phyloP scores from a whole-genome alignment of 2,888 invertebrate species.

The Saturnia pavonia region DNA sequence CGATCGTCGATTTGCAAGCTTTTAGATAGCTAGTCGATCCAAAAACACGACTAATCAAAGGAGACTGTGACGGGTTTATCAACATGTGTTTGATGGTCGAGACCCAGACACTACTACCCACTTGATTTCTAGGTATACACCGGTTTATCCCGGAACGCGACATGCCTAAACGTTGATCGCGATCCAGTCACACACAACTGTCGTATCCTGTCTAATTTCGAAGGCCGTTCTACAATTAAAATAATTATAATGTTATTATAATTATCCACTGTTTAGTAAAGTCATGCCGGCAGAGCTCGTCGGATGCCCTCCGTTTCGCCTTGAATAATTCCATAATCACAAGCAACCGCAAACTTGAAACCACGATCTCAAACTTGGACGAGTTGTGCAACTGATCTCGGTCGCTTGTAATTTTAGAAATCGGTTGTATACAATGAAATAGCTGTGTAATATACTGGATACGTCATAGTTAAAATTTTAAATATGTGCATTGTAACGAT shows the following conservation, averaged over 20 bases:
- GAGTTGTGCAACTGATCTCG: slow-evolving; percentile 30
- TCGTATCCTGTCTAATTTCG: background rate
- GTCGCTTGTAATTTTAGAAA: slow-evolving; percentile 21
- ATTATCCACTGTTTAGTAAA: background rate
- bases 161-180: no score
- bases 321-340: slow-evolving; percentile 29
- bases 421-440: slow-evolving; percentile 21
- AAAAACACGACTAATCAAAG: no score
- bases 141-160: no score
- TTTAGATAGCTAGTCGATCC: no score
- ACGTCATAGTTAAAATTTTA: slow-evolving; percentile 6
- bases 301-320: slow-evolving; percentile 25
- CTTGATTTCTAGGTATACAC: no score
- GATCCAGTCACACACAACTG: no score
- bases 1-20: no score
- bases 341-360: slow-evolving; percentile 25
- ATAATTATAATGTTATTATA: slow-evolving; percentile 9
- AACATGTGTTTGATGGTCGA: no score
- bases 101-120: no score
- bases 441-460: slow-evolving; percentile 15
- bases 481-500: background rate
- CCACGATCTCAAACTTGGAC: slow-evolving; percentile 25
- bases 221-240: background rate
- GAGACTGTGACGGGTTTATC: no score
- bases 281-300: background rate